Percentiles rank a stretch among this genome's conserved stretches.
These are phyloP conservation scores for Gymnobelideus leadbeateri DNA, from an alignment of 2,113 vertebrate genomes.

Conservation along the genomic window DNA sequence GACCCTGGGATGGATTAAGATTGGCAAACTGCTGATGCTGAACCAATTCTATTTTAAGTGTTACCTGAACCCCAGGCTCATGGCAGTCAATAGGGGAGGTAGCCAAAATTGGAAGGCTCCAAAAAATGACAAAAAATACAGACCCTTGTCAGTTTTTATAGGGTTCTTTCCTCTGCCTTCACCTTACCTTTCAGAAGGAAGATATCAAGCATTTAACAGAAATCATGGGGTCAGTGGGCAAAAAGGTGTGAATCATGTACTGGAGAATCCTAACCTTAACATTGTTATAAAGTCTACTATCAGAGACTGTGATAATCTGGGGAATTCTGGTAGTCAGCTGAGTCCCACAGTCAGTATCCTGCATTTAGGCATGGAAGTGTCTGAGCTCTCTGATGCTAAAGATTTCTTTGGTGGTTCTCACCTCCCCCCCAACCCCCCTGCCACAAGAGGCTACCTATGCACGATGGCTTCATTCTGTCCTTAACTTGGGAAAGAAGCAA, in stretches of 20 bases:
- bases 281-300: not conserved
- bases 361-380: not conserved
- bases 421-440: not conserved
- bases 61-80: constrained; percentile 9
- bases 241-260: not conserved
- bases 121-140: constrained; percentile 5
- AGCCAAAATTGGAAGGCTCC: not conserved
- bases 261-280: not conserved
- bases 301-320: not conserved
- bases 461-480: not conserved
- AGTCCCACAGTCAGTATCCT: not conserved
- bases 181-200: not conserved
- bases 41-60: constrained; percentile 38
- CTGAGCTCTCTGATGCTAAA: not conserved
- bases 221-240: not conserved
- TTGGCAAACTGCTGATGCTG: constrained; percentile 15
- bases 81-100: not conserved
- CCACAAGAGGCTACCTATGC: not conserved
- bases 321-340: not conserved
- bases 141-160: not conserved
- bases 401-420: not conserved
- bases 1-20: constrained; percentile 55
- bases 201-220: constrained; percentile 13
- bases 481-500: not conserved
- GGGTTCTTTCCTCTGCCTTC: not conserved